phyloP scores from a whole-genome alignment of 2,888 invertebrate species.

The Ferdinandea cuprea region DNA sequence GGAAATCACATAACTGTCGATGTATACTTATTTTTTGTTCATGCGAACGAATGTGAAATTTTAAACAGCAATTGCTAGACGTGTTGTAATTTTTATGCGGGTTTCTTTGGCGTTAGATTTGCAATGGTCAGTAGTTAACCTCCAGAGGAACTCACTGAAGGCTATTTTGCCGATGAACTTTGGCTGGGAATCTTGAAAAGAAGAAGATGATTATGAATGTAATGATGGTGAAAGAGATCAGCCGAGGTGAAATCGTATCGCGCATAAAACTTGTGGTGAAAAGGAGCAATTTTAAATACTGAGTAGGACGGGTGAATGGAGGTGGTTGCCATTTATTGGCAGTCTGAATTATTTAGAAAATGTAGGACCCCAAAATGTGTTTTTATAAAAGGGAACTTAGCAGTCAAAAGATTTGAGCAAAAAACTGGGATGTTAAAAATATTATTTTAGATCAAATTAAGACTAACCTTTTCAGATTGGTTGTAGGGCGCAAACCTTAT shows the following conservation, averaged over 20 bases:
- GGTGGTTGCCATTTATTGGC: no score
- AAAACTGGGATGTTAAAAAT: no score
- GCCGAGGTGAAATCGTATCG: neutral
- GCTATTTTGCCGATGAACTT: conserved; percentile 34
- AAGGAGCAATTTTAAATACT: neutral
- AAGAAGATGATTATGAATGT: no score
- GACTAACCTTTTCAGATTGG: no score
- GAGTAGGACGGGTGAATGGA: neutral
- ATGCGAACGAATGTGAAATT: conserved; percentile 64
- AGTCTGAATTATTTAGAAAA: no score
- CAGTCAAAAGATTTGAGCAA: no score
- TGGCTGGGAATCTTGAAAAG: conserved; percentile 26
- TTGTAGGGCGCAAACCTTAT: neutral
- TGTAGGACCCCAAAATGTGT: no score
- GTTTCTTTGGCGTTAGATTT: conserved; percentile 9
- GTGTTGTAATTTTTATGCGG: conserved; percentile 53
- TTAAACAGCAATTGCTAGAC: conserved; percentile 36
- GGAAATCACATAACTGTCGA: conserved; percentile 71
- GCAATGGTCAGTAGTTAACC: conserved; percentile 33
- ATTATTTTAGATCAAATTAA: no score
- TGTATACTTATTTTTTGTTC: conserved; percentile 49
- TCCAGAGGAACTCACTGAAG: neutral
- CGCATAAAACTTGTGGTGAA: neutral
- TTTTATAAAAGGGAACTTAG: no score
- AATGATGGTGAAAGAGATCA: conserved; percentile 33